Conservation (phyloP, 2,888 invertebrate genomes). For the Megamerina dolium region DNA sequence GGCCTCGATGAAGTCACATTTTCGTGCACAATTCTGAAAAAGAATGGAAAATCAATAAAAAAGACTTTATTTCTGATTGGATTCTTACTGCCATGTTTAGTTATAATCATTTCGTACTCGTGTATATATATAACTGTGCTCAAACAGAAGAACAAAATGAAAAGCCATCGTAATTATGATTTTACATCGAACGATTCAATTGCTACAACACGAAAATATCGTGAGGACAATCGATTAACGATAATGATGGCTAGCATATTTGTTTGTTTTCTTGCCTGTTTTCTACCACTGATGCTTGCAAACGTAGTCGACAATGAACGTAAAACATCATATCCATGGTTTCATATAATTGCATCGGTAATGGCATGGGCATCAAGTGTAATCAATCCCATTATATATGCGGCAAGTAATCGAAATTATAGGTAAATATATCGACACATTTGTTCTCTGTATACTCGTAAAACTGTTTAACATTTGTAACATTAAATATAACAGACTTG, state of each 20-base stretch:
- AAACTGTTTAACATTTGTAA: no score
- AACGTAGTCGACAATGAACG: constrained; percentile 77
- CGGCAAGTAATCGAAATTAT: constrained; percentile 81
- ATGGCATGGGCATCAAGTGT: constrained; percentile 87
- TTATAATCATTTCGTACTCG: constrained; percentile 78
- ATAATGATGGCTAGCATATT: constrained; percentile 84
- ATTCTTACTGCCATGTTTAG: constrained; percentile 75
- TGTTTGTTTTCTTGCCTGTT: constrained; percentile 77
- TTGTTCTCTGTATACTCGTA: neutral
- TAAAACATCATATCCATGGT: constrained; percentile 61
- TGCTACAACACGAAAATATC: constrained; percentile 42
- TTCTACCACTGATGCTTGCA: constrained; percentile 80
- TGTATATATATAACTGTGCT: constrained; percentile 79
- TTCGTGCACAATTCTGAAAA: constrained; percentile 80
- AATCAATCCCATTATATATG: constrained; percentile 85
- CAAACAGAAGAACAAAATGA: constrained; percentile 65
- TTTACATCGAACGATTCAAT: constrained; percentile 32
- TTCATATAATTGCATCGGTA: constrained; percentile 78
- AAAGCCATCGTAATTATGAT: constrained; percentile 55
- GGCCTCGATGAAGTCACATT: constrained; percentile 75
- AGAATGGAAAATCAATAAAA: constrained; percentile 74
- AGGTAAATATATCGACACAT: constrained; percentile 36
- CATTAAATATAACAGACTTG: neutral
- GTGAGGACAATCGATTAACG: constrained; percentile 75
- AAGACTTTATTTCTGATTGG: constrained; percentile 77